These are phyloP conservation scores for Falco concolor DNA, from an alignment of 2,797 vertebrate genomes.

Conservation along the genomic window DNA sequence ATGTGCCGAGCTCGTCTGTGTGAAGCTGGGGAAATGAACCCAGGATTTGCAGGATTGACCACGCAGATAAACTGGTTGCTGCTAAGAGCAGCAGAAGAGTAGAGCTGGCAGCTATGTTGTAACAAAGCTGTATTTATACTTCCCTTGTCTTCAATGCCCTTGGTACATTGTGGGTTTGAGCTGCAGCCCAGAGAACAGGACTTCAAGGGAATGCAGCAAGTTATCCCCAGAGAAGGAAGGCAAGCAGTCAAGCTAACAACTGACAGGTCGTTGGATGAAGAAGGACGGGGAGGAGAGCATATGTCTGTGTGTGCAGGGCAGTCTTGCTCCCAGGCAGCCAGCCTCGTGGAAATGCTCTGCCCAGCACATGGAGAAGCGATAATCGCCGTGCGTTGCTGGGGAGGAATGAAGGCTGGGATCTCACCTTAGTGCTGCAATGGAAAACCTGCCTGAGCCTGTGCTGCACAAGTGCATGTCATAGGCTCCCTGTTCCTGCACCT, in stretches of 20 bases:
- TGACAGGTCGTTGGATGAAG: not conserved
- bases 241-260: not conserved
- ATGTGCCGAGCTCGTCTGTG: not conserved
- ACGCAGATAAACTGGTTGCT: not conserved
- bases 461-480: not conserved
- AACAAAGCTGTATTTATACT: not conserved
- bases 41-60: not conserved
- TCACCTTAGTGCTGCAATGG: not conserved
- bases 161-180: not conserved
- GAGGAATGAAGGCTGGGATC: not conserved
- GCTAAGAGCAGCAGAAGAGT: not conserved
- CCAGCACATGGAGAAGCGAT: not conserved
- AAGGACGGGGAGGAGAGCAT: not conserved
- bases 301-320: not conserved
- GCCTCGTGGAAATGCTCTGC: not conserved
- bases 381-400: fast-evolving
- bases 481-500: not conserved
- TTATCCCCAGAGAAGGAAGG: not conserved
- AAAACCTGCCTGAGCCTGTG: not conserved
- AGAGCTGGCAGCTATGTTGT: not conserved
- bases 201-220: not conserved
- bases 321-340: not conserved
- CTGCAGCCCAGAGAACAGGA: not conserved
- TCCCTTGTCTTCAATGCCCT: not conserved
- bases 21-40: not conserved